These are phyloP conservation scores for Gobiocypris rarus DNA, from an alignment of 2,113 vertebrate species.

Conservation along the genomic window DNA sequence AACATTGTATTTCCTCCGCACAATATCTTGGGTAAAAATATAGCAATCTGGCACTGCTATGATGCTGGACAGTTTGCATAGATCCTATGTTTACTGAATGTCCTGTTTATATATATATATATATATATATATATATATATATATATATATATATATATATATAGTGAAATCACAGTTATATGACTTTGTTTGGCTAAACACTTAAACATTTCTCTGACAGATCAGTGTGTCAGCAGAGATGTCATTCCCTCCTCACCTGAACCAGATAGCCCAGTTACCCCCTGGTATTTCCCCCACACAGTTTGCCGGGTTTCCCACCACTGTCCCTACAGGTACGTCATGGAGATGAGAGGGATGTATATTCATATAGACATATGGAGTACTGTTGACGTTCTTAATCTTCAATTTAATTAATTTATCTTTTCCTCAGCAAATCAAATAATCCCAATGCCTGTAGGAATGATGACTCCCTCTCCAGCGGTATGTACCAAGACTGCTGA, in stretches of 20 bases:
- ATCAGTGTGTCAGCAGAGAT: constrained; percentile 77
- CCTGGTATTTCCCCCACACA: constrained; percentile 94
- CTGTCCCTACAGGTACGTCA: constrained; percentile 84
- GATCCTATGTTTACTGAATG: no score
- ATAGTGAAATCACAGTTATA: not conserved
- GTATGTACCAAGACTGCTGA: constrained; percentile 63
- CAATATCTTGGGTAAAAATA: no score
- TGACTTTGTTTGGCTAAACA: not conserved
- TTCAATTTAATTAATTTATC: not conserved
- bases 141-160: no score
- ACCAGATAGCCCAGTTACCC: constrained; percentile 90
- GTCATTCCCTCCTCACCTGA: constrained; percentile 97
- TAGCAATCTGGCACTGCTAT: no score
- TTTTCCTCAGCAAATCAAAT: constrained; percentile 84
- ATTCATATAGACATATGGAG: not conserved
- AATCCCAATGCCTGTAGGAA: constrained; percentile 97
- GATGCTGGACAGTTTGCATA: not conserved
- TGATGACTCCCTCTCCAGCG: constrained; percentile 90
- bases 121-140: no score
- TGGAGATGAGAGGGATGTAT: not conserved
- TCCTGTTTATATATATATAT: no score
- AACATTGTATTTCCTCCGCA: no score
- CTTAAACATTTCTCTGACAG: constrained; percentile 66
- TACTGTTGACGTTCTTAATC: not conserved
- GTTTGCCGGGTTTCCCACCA: constrained; percentile 91